Evolutionary conservation across 2,797 vertebrate species (phyloP).

Genomic region (Protonibea diacanthus): DNA sequence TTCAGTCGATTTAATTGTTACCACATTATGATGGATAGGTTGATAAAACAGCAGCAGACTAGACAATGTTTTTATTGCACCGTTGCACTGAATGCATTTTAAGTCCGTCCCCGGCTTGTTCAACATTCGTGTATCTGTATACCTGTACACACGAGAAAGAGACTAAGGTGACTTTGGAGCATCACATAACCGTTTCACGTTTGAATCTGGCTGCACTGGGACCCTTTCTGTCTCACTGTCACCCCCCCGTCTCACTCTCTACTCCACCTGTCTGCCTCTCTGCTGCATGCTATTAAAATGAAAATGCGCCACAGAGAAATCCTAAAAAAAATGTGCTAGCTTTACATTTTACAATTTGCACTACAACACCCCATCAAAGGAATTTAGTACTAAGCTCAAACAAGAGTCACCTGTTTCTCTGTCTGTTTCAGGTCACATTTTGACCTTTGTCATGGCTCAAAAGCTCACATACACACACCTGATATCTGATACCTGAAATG

Average conservation of each 20-base stretch:
- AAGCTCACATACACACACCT: no score
- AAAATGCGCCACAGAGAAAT: not conserved
- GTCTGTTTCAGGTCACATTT: no score
- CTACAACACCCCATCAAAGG: no score
- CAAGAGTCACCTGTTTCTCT: no score
- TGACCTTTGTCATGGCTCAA: no score
- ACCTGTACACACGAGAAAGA: constrained; percentile 10
- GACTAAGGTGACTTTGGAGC: constrained; percentile 26
- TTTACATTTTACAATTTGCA: no score
- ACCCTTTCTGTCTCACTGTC: not conserved
- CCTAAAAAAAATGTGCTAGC: no score
- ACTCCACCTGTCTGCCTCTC: constrained; percentile 15
- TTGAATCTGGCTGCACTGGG: constrained; percentile 1
- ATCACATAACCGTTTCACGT: constrained; percentile 11
- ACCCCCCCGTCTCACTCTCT: not conserved
- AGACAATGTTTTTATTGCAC: constrained; percentile 13
- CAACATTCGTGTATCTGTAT: not conserved
- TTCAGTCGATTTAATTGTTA: constrained; percentile 46
- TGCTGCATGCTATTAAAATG: not conserved
- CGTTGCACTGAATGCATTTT: constrained; percentile 10
- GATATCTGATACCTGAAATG: no score
- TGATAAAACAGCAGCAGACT: constrained; percentile 41
- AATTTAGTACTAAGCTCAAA: no score
- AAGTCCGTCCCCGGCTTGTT: constrained; percentile 1
- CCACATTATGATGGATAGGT: constrained; percentile 51